These are phyloP conservation scores for Caenorhabditis brenneri DNA, from an alignment of 1,140 invertebrate species.

Conservation along the genomic window DNA sequence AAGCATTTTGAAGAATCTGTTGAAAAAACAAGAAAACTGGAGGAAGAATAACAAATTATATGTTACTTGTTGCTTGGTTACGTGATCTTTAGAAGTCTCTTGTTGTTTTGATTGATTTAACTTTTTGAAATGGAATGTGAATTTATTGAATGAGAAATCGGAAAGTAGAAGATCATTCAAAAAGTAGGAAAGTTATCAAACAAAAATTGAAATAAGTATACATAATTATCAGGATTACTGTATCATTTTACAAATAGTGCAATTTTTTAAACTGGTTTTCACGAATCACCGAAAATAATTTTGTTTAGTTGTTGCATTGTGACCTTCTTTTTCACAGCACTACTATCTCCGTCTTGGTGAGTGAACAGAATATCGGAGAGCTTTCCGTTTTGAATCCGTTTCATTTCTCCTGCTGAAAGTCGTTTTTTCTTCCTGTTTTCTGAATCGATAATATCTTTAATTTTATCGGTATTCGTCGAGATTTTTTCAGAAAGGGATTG, in stretches of 20 bases:
- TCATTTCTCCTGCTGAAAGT: not conserved
- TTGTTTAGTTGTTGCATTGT: not conserved
- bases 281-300: not conserved
- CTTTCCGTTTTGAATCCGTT: not conserved
- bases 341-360: constrained; percentile 15
- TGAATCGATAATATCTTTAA: not conserved
- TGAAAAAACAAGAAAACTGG: not conserved
- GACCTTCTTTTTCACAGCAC: constrained; percentile 18
- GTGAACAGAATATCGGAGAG: not conserved
- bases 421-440: constrained; percentile 3
- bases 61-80: not conserved
- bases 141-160: not conserved
- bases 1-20: not conserved
- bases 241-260: not conserved
- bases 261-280: not conserved
- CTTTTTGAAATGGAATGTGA: too few species aligned
- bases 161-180: not conserved
- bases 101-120: too few species aligned
- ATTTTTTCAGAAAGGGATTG: not conserved
- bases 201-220: not conserved
- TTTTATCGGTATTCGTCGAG: not conserved
- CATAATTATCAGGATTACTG: not conserved
- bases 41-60: not conserved
- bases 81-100: too few species aligned
- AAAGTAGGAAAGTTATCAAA: too few species aligned